Evolutionary conservation across 2,113 vertebrate species (phyloP).

Genomic region (Ictalurus furcatus): DNA sequence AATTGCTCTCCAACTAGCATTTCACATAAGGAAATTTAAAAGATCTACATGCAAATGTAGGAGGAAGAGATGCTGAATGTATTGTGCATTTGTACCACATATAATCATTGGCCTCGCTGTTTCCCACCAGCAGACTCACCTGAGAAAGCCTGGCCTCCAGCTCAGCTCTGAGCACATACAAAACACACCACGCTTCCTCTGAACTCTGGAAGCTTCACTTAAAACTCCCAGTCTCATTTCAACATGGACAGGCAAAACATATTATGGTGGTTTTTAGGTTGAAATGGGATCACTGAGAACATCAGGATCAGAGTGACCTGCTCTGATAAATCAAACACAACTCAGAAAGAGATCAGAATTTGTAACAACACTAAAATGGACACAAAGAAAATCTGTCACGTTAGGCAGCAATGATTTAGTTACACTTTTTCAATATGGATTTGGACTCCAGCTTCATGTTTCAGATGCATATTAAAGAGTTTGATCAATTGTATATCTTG

Average conservation of each 20-base stretch:
- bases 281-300: neutral
- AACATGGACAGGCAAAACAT: slow-evolving; percentile 44
- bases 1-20: neutral
- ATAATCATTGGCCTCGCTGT: neutral
- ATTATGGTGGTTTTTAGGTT: slow-evolving; percentile 41
- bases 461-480: neutral
- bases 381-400: neutral
- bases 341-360: neutral
- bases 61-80: neutral
- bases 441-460: neutral
- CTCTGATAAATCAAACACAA: neutral
- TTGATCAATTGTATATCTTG: neutral
- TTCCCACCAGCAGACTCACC: neutral
- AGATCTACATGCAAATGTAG: neutral
- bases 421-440: neutral
- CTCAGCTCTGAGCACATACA: neutral
- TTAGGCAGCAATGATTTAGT: neutral
- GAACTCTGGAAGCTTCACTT: neutral
- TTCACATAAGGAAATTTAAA: neutral
- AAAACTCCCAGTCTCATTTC: slow-evolving; percentile 17
- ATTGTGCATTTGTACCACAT: neutral
- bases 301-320: neutral
- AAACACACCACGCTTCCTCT: slow-evolving; percentile 20
- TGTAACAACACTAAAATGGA: neutral
- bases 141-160: neutral